Evolutionary conservation across 23 tunicate genomes (phyloP), one percentile per base, ranked within the genome.

Genomic region (Corella eumyota): DNA sequence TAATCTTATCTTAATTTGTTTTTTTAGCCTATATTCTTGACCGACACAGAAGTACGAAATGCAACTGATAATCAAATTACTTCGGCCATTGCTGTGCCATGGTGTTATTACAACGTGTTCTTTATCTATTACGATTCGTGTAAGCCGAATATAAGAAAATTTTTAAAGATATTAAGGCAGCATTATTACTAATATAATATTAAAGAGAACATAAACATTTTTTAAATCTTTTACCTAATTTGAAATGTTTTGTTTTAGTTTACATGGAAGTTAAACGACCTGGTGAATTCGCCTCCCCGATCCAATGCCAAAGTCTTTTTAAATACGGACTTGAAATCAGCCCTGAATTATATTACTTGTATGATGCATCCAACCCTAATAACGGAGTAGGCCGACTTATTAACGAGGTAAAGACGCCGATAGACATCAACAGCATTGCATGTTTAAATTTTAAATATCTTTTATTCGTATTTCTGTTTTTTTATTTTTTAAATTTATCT

Each of bases 61-160:
- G 72, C 95, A 45, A 93, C 99, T 55, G 78, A 58, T 27, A 61
- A 56, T 28, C 50, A 44, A 7, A 78, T 93, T 48, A 72, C 78
- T 2, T 38, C 81, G 3, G 99, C 95, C 25, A 33, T 71, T 33
- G 78, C 72, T 4, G 74, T 93, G 0, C 99, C 99, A 37, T 93
- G 99, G 99, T 93, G 99, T 51, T 93, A 93, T 61, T 93, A 93
- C 90, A 93, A 93, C 71, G 87, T 93, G 19, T 93, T 93, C 79
- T 93, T 78, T 67, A 53, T 93, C 57, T 93, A 73, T 51, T 74
- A 64, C 71, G 64, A 78, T 21, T 19, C 49, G 9, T 88, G 96
- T 88, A 67, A 79, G 96, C 68, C 7, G n/a, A n/a, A n/a, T n/a
- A n/a, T n/a, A n/a, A n/a, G n/a, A n/a, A n/a, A n/a, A n/a, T n/a